Base-by-base conservation (phyloP, 2,113 vertebrate species). In the Merops nubicus region DNA sequence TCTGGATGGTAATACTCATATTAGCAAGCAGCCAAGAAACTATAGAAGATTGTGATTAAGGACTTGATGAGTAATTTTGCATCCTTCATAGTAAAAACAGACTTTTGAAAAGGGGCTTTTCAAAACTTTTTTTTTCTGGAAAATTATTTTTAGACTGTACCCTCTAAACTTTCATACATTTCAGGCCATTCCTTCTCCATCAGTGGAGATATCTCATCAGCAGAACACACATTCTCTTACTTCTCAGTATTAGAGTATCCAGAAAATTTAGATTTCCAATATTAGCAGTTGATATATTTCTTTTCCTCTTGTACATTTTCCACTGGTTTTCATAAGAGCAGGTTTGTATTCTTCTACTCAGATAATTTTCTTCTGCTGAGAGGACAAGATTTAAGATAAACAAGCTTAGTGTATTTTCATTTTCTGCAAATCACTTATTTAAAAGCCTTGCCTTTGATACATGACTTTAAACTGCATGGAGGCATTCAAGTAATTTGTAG, bases 31-130 rank as follows among this genome's bases (percentile, higher is more conserved):
- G 93, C 57, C 90, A 93, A 91, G 67, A 93, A 89, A 85, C 54
- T 50, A 84, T 17, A 95, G 78, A 96, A 91, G 50, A 85, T 45
- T 88, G 78, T 93, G 89, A 94, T 95, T 88, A 95, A 95, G 85
- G 20, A 69, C 62, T 88, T 80, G 65, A 78, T 92, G 59, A 65
- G 54, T 91, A 90, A 86, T 84, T 95, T 90, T 89, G 48, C 42
- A 76, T 85, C 64, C 34, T 91, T 85, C 60, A 90, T 91, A 84
- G 38, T 91, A 80, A 94, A 97, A 97, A 63, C 87, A 95, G 87
- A 84, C 36, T 84, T 92, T 57, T 85, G 38, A 96, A 93, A 93
- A 36, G 6, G 33, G 2, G 2, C 73, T 87, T 93, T 93, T 65
- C 47, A 91, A 78, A 74, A 63, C 28, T 42, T 87, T 42, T 21